Evolutionary conservation across 1,140 invertebrate species (phyloP).

Genomic region (Dufourea novaeangliae): DNA sequence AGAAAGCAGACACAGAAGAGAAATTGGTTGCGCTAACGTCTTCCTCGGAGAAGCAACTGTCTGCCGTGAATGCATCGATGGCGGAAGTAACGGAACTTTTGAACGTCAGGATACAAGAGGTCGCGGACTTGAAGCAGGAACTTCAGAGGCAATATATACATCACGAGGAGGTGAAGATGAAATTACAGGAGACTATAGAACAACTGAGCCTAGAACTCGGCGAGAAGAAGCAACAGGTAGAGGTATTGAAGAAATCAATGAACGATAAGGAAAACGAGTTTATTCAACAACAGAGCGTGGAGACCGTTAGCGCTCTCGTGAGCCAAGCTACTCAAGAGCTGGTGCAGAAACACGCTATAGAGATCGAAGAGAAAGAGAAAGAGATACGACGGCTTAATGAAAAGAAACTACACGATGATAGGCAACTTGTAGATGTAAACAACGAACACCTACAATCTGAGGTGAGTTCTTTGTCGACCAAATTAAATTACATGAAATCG

Average conservation of each 20-base stretch:
- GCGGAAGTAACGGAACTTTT: slow-evolving; percentile 72
- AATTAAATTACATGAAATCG: too few species aligned
- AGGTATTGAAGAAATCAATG: slow-evolving; percentile 73
- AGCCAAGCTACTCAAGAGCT: slow-evolving; percentile 78
- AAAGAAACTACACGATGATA: too few species aligned
- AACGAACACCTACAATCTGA: not conserved
- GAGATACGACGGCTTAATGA: slow-evolving; percentile 34
- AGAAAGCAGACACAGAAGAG: slow-evolving; percentile 75
- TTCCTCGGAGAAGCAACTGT: slow-evolving; percentile 44
- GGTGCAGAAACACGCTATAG: slow-evolving; percentile 66
- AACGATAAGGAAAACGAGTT: slow-evolving; percentile 73
- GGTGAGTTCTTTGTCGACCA: too few species aligned
- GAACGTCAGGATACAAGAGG: slow-evolving; percentile 74
- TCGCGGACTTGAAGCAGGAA: slow-evolving; percentile 76
- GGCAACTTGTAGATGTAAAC: too few species aligned
- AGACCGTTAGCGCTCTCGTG: slow-evolving; percentile 41
- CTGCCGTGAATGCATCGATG: slow-evolving; percentile 54
- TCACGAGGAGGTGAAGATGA: slow-evolving; percentile 57
- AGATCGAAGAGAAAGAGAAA: slow-evolving; percentile 53
- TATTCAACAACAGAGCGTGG: slow-evolving; percentile 44
- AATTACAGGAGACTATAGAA: slow-evolving; percentile 60
- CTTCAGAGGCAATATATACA: slow-evolving; percentile 78
- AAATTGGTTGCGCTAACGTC: slow-evolving; percentile 66
- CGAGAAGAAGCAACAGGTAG: slow-evolving; percentile 79
- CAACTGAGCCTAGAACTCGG: slow-evolving; percentile 78